A percentile compares a stretch with the other conserved stretches of the same genome.
phyloP scores from a whole-genome alignment of 2,797 vertebrate species.

The Moxostoma hubbsi region DNA sequence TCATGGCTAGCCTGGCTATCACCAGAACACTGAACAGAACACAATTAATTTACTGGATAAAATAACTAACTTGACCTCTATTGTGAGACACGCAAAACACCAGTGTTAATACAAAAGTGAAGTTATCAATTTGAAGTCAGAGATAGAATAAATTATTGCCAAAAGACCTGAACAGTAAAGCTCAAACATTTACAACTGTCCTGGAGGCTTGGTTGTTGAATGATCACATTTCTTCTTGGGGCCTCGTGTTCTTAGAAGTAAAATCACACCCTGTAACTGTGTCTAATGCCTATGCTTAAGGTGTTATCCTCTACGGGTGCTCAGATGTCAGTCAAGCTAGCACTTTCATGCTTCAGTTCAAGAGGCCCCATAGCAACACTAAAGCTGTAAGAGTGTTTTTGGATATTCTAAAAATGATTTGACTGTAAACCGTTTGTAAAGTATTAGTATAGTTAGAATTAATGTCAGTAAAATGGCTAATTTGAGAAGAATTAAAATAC shows the following conservation, averaged over 20 bases:
- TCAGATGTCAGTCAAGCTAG: conserved; percentile 75
- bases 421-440: too few species aligned
- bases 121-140: too few species aligned
- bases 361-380: conserved; percentile 30
- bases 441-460: background rate
- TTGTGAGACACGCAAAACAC: too few species aligned
- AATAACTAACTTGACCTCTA: too few species aligned
- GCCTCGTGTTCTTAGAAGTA: conserved; percentile 57
- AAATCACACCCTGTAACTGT: conserved; percentile 64
- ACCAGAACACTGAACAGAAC: too few species aligned
- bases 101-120: too few species aligned
- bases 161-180: too few species aligned
- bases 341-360: conserved; percentile 69
- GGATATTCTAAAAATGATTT: too few species aligned
- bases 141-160: too few species aligned
- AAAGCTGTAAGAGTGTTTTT: background rate
- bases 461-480: background rate
- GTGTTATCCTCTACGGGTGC: conserved; percentile 58
- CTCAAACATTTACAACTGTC: too few species aligned
- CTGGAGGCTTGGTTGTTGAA: background rate
- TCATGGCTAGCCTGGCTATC: too few species aligned
- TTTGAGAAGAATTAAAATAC: background rate
- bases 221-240: conserved; percentile 61
- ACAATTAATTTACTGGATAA: too few species aligned
- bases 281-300: conserved; percentile 56